These are phyloP conservation scores for Cheilosia grossa DNA, from an alignment of 2,888 invertebrate species.

Conservation along the genomic window DNA sequence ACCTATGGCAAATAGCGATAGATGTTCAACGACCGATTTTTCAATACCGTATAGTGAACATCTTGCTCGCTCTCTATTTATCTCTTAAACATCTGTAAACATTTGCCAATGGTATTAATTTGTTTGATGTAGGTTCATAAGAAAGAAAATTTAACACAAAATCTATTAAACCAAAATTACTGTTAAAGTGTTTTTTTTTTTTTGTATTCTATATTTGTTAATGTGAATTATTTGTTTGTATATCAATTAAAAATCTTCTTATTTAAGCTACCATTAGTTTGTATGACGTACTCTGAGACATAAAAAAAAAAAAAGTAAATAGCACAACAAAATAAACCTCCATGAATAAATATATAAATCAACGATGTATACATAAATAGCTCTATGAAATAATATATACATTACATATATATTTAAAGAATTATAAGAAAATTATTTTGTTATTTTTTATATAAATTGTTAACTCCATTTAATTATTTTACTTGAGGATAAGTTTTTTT, in stretches of 20 bases:
- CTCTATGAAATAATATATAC: conserved; percentile 27
- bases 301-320: conserved; percentile 28
- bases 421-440: conserved; percentile 33
- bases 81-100: conserved; percentile 12
- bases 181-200: conserved; percentile 57
- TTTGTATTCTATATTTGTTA: conserved; percentile 58
- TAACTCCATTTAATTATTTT: conserved; percentile 15
- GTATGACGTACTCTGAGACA: conserved; percentile 45
- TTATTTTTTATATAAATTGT: conserved; percentile 34
- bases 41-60: no score
- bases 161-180: conserved; percentile 69
- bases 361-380: conserved; percentile 52
- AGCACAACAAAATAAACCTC: conserved; percentile 56
- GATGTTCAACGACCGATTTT: conserved; percentile 12
- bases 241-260: conserved; percentile 39
- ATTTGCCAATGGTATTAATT: conserved; percentile 2
- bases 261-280: conserved; percentile 50
- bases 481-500: conserved; percentile 26
- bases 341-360: conserved; percentile 56
- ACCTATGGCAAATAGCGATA: conserved; percentile 2
- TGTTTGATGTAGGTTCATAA: background rate
- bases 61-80: background rate
- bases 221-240: conserved; percentile 60
- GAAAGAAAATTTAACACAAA: conserved; percentile 2
- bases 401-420: conserved; percentile 11